phyloP scores from a whole-genome alignment of 2,888 invertebrate genomes.

The Phyllotreta striolata region DNA sequence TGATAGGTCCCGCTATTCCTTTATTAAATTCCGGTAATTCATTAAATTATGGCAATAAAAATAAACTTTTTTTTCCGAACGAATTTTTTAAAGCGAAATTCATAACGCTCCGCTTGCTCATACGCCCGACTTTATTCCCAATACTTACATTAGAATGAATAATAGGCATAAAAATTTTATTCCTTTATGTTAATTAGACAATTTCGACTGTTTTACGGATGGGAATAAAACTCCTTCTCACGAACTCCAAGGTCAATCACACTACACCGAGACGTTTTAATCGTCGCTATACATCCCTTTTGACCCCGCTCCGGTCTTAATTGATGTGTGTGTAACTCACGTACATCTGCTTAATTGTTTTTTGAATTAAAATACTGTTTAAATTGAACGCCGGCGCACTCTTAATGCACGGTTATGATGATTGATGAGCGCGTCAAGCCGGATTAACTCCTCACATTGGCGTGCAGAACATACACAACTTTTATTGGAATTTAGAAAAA shows the following conservation, averaged over 20 bases:
- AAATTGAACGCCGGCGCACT: slow-evolving; percentile 44
- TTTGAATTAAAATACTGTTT: slow-evolving; percentile 49
- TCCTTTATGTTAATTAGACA: no score
- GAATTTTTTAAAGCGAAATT: slow-evolving; percentile 49
- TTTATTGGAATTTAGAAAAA: neutral
- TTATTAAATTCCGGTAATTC: slow-evolving; percentile 50
- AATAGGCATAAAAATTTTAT: no score
- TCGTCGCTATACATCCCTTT: slow-evolving; percentile 47
- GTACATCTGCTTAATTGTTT: slow-evolving; percentile 52
- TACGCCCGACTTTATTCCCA: no score
- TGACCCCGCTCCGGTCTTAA: slow-evolving; percentile 46
- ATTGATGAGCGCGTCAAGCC: slow-evolving; percentile 35
- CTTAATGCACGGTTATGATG: slow-evolving; percentile 34
- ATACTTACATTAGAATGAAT: no score
- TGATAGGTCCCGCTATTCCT: slow-evolving; percentile 42
- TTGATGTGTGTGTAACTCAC: slow-evolving; percentile 49
- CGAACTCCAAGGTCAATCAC: slow-evolving; percentile 46
- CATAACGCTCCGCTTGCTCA: slow-evolving; percentile 42
- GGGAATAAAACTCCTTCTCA: slow-evolving; percentile 9
- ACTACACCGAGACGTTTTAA: slow-evolving; percentile 42
- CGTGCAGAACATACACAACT: neutral
- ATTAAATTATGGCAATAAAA: slow-evolving; percentile 51
- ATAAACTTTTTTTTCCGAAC: slow-evolving; percentile 42
- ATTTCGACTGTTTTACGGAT: neutral
- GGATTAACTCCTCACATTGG: neutral